A percentile compares a stretch with the other conserved stretches of the same genome.
These are phyloP conservation scores for Rhinopomastus cyanomelas DNA, from an alignment of 2,113 vertebrate species.

Conservation along the genomic window DNA sequence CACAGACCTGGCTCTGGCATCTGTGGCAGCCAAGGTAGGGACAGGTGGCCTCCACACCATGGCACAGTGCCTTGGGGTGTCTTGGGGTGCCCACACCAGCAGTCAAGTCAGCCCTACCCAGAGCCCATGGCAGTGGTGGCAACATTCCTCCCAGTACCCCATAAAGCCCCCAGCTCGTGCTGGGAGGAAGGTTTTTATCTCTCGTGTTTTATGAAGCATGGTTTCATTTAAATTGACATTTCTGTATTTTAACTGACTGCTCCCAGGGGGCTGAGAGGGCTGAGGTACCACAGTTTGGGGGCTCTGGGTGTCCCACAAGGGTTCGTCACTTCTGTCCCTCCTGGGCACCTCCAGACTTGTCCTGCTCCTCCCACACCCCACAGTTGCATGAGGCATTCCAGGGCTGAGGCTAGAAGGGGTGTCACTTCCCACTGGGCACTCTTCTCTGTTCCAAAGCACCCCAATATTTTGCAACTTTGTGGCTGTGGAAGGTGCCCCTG, in stretches of 20 bases:
- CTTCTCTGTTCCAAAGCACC: not conserved
- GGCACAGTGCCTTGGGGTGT: not conserved
- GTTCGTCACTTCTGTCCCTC: not conserved
- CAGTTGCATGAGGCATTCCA: accelerated
- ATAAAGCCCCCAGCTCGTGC: not conserved
- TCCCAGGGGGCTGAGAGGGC: not conserved
- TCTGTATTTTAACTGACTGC: not conserved
- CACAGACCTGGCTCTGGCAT: not conserved
- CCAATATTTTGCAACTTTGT: not conserved
- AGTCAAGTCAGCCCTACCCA: not conserved
- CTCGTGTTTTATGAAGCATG: not conserved
- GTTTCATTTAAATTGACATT: constrained; percentile 52
- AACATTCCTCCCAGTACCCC: not conserved
- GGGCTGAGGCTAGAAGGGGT: not conserved
- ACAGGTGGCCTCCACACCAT: accelerated
- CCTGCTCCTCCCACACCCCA: accelerated
- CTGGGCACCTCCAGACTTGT: not conserved
- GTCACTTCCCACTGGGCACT: not conserved
- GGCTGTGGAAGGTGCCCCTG: not conserved
- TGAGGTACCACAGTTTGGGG: accelerated
- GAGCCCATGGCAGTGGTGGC: not conserved
- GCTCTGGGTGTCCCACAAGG: not conserved
- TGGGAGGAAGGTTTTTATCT: not conserved
- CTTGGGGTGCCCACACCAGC: accelerated
- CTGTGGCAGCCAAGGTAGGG: not conserved